These are phyloP conservation scores for Plectropomus leopardus DNA, from an alignment of 2,113 vertebrate genomes.

Conservation along the genomic window DNA sequence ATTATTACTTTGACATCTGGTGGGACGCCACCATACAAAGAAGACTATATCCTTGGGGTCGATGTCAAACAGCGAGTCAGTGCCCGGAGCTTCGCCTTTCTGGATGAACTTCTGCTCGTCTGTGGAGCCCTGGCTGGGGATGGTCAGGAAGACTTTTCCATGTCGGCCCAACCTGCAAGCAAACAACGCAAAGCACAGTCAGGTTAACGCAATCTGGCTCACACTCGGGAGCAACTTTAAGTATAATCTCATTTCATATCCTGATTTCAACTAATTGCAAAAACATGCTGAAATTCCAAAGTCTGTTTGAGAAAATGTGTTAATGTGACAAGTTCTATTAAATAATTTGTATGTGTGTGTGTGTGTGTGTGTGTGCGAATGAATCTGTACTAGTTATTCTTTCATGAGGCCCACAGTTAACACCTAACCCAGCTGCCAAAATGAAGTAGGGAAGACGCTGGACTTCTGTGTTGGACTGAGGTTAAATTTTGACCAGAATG, in stretches of 20 bases:
- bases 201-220: not conserved
- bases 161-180: constrained; percentile 91
- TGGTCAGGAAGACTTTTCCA: constrained; percentile 94
- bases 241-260: no score
- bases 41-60: constrained; percentile 91
- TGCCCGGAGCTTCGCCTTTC: constrained; percentile 89
- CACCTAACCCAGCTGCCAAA: no score
- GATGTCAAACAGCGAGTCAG: constrained; percentile 91
- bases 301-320: not conserved
- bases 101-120: constrained; percentile 99
- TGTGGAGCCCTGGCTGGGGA: constrained; percentile 91
- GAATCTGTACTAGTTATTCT: not conserved
- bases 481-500: no score
- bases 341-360: not conserved
- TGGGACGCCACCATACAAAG: constrained; percentile 94
- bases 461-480: no score
- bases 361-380: not conserved
- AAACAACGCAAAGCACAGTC: constrained; percentile 13
- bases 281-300: not conserved
- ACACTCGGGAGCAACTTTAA: no score
- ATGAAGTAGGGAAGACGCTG: no score
- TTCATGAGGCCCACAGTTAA: not conserved
- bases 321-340: not conserved
- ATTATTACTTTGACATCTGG: constrained; percentile 87
- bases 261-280: no score